Base-by-base conservation (phyloP, 2,888 invertebrate species). In the Melipona beecheii region DNA sequence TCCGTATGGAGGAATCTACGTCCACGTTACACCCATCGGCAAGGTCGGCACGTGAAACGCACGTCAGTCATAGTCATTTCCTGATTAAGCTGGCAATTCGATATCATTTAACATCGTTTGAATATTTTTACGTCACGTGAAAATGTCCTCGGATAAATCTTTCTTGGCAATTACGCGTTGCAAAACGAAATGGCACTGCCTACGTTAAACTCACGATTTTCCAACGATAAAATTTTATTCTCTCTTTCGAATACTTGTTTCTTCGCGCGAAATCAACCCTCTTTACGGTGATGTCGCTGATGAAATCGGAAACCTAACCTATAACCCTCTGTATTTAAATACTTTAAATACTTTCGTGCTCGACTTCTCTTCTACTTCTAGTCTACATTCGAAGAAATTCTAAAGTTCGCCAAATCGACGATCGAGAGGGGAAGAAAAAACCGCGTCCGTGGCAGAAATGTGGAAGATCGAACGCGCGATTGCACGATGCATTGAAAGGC, bases 401-500 rank as follows among this genome's bases (percentile, higher is more conserved):
- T 9, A 11, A 2, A 27, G 27, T 4, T 4, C 17, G 0, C 13
- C 31, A 4, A 9, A 17, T 31, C 50, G 9, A 4, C 17, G 27
- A 27, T 27, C 27, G 1, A n/a, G 24, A 19, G 19, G 65, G n/a
- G 17, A 4, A 21, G 27, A 21, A 21, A 49, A 21, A 21, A 49
- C 9, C 17, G 24, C 27, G 71, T 43, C 19, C 52, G 9, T 9
- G 52, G 13, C 36, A 54, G 27, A 74, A 66, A 65, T 19, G 15
- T 21, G 54, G 43, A 21, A 24, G 65, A 75, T 19, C 52, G 36
- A 43, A 43, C 36, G 43, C 52, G 43, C 36, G 70, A 50, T 60
- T 65, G 52, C 71, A 50, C 24, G 56, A 36, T 27, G 66, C 43
- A 68, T 58, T 50, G 68, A 75, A 58, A 75, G 68, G 75, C 68